A percentile compares a stretch with the other conserved stretches of the same genome.
Evolutionary conservation across 2,797 vertebrate genomes (phyloP).

Genomic region (Cuniculus paca): DNA sequence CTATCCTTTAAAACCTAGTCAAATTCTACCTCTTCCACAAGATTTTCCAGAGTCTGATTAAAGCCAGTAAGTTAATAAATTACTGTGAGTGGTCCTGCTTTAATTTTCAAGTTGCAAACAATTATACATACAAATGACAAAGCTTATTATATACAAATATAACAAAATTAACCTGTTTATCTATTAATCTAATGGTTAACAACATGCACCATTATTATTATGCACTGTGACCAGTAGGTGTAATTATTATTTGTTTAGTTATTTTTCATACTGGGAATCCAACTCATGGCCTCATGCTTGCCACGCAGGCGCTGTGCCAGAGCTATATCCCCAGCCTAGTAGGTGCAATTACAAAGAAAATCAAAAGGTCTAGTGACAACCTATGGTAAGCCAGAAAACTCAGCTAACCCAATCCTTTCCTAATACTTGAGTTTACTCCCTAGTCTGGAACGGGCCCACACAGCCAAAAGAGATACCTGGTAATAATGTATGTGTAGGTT

Average conservation of each 20-base stretch:
- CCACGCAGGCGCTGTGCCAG: no score
- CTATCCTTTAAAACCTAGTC: neutral
- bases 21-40: slow-evolving; percentile 50
- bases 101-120: slow-evolving; percentile 53
- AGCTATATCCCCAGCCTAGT: neutral
- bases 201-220: slow-evolving; percentile 27
- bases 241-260: neutral
- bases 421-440: neutral
- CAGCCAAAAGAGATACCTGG: neutral
- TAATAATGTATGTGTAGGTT: slow-evolving; percentile 8
- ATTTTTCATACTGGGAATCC: no score
- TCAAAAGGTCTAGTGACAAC: neutral
- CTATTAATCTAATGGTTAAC: slow-evolving; percentile 48
- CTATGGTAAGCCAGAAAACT: slow-evolving; percentile 24
- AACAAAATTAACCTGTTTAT: slow-evolving; percentile 59
- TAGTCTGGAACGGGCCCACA: slow-evolving; percentile 8
- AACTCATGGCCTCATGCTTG: no score
- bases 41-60: slow-evolving; percentile 40
- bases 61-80: slow-evolving; percentile 33
- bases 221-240: slow-evolving; percentile 1
- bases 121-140: slow-evolving; percentile 1
- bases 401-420: slow-evolving; percentile 30
- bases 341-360: slow-evolving; percentile 50
- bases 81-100: neutral
- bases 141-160: neutral